phyloP scores from a whole-genome alignment of 23 tunicate species.

The Clavelina lepadiformis region DNA sequence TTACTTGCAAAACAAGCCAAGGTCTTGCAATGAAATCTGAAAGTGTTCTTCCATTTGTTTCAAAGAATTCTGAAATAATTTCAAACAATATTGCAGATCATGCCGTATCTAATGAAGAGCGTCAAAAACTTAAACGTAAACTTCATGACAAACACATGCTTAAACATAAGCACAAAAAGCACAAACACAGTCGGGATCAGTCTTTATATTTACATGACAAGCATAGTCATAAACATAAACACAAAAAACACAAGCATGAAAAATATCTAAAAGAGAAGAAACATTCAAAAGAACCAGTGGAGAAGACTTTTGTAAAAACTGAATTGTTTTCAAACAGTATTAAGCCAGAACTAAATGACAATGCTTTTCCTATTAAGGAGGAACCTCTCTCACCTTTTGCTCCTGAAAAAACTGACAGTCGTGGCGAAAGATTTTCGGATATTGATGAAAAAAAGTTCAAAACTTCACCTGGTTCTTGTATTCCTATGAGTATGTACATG shows the following conservation, averaged over 20 bases:
- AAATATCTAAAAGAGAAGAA: neutral
- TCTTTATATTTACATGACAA: neutral
- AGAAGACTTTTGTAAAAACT: neutral
- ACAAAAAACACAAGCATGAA: slow-evolving; percentile 31
- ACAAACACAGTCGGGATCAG: slow-evolving; percentile 28
- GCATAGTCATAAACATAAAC: slow-evolving; percentile 28
- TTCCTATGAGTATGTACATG: slow-evolving; percentile 16
- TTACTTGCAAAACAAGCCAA: too few species aligned
- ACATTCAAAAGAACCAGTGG: neutral
- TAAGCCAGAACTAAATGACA: slow-evolving; percentile 6
- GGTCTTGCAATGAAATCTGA: too few species aligned
- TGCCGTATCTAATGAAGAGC: too few species aligned
- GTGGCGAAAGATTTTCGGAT: neutral
- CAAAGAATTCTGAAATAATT: too few species aligned
- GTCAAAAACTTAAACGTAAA: slow-evolving; percentile 20
- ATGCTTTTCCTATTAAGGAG: neutral
- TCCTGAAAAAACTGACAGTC: neutral
- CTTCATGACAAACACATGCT: slow-evolving; percentile 5
- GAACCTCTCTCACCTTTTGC: slow-evolving; percentile 20
- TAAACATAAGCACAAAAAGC: slow-evolving; percentile 48
- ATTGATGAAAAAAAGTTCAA: neutral
- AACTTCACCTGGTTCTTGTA: slow-evolving; percentile 3
- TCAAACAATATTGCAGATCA: too few species aligned
- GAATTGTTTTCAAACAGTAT: neutral
- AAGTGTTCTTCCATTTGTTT: too few species aligned